Percentiles rank a stretch among this genome's conserved stretches.
phyloP scores from a whole-genome alignment of 2,113 vertebrate genomes.

The Hypanus sabinus region DNA sequence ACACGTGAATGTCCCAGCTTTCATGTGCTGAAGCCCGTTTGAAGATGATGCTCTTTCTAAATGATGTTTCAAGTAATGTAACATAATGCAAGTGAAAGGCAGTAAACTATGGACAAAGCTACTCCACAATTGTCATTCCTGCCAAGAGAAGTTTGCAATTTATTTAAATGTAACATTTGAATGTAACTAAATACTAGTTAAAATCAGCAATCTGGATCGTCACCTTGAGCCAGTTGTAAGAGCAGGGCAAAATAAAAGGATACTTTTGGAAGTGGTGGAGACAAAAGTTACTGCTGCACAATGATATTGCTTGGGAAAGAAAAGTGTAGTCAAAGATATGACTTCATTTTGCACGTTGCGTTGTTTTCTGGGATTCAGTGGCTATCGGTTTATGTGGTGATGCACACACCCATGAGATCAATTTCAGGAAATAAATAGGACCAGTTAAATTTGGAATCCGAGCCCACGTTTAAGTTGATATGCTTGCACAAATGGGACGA shows the following conservation, averaged over 20 bases:
- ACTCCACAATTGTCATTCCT: background rate
- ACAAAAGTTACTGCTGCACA: no score
- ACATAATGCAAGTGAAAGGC: background rate
- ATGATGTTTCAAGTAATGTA: background rate
- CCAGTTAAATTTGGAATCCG: slow-evolving; percentile 17
- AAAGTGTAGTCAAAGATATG: background rate
- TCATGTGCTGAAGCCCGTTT: background rate
- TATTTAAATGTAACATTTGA: background rate
- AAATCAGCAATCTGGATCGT: background rate
- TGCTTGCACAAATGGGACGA: background rate
- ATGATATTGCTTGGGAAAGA: no score
- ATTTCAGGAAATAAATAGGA: background rate
- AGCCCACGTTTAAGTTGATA: background rate
- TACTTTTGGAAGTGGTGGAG: background rate
- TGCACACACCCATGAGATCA: background rate
- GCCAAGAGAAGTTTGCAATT: background rate
- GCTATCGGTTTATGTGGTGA: background rate
- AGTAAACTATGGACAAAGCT: background rate
- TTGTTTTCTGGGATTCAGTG: background rate
- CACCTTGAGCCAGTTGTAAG: background rate
- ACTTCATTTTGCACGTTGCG: background rate
- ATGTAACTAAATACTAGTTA: background rate
- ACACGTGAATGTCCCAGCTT: background rate
- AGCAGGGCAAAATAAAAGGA: background rate
- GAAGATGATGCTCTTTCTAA: background rate